Evolutionary conservation across 2,888 invertebrate species (phyloP).

Genomic region (Proisotoma minuta): DNA sequence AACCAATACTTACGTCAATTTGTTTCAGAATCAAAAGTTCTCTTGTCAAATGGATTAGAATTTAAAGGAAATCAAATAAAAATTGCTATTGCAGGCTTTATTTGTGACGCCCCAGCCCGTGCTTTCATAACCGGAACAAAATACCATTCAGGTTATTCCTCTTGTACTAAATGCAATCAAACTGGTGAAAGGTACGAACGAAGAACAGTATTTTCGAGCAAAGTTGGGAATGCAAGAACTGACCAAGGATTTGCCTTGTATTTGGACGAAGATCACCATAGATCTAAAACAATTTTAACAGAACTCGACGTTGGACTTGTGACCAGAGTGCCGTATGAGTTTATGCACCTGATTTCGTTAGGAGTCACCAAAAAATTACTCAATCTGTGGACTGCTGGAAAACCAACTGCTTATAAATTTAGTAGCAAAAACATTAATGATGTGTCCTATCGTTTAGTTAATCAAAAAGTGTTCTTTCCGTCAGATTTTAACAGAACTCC

Average conservation of each 20-base stretch:
- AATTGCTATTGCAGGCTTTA: background rate
- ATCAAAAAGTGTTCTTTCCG: background rate
- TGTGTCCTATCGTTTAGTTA: background rate
- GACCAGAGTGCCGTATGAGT: slow-evolving; percentile 9
- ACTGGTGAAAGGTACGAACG: slow-evolving; percentile 18
- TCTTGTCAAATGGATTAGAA: background rate
- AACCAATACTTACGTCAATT: slow-evolving; percentile 4
- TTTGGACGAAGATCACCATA: slow-evolving; percentile 8
- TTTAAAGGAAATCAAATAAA: background rate
- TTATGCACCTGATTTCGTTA: slow-evolving; percentile 19
- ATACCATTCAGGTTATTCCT: slow-evolving; percentile 20
- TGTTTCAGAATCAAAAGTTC: slow-evolving; percentile 3
- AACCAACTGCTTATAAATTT: background rate
- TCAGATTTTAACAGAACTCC: slow-evolving; percentile 45
- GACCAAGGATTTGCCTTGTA: slow-evolving; percentile 3
- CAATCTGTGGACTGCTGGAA: slow-evolving; percentile 8
- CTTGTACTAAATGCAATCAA: slow-evolving; percentile 17
- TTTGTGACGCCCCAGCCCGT: slow-evolving; percentile 24
- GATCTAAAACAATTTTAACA: background rate
- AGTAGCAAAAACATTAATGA: background rate
- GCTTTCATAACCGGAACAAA: slow-evolving; percentile 12
- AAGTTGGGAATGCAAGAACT: background rate
- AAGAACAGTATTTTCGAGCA: slow-evolving; percentile 7
- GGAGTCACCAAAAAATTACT: slow-evolving; percentile 13
- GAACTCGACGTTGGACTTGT: slow-evolving; percentile 9